phyloP scores from a whole-genome alignment of 2,797 vertebrate species.

The Gobionotothen gibberifrons region DNA sequence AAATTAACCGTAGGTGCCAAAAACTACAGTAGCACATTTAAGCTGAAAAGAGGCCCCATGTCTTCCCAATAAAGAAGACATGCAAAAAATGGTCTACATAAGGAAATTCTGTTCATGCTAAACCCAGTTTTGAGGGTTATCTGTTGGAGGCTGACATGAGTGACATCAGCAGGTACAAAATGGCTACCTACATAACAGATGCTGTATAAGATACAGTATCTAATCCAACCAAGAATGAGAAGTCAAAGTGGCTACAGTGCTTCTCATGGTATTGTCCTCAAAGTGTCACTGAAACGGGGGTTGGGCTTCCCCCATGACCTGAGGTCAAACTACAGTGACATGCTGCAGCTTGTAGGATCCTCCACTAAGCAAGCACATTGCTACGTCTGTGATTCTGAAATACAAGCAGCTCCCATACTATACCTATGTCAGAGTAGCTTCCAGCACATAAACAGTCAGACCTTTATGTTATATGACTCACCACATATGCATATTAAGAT shows the following conservation, averaged over 20 bases:
- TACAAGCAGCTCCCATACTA: constrained; percentile 48
- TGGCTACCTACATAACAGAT: constrained; percentile 56
- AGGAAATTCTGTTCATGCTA: not conserved
- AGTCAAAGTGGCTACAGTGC: not conserved
- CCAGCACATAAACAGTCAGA: constrained; percentile 18
- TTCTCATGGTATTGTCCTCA: constrained; percentile 57
- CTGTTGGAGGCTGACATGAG: constrained; percentile 34
- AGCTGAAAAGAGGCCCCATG: not conserved
- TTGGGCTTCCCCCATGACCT: constrained; percentile 79
- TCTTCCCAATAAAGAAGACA: not conserved
- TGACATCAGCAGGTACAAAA: constrained; percentile 61
- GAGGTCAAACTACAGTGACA: constrained; percentile 84
- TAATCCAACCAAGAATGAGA: constrained; percentile 30
- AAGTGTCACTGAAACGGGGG: constrained; percentile 67
- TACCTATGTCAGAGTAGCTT: constrained; percentile 35
- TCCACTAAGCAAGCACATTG: constrained; percentile 67
- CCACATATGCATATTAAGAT: constrained; percentile 32
- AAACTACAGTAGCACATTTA: constrained; percentile 17
- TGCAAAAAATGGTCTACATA: not conserved
- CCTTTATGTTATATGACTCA: constrained; percentile 46
- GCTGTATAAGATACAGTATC: constrained; percentile 29
- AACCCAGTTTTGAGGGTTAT: constrained; percentile 12
- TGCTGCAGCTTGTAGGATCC: constrained; percentile 78
- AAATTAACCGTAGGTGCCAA: constrained; percentile 18
- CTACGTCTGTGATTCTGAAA: constrained; percentile 54